Evolutionary conservation across 2,888 invertebrate species (phyloP).

Genomic region (Drosophila macrospina): DNA sequence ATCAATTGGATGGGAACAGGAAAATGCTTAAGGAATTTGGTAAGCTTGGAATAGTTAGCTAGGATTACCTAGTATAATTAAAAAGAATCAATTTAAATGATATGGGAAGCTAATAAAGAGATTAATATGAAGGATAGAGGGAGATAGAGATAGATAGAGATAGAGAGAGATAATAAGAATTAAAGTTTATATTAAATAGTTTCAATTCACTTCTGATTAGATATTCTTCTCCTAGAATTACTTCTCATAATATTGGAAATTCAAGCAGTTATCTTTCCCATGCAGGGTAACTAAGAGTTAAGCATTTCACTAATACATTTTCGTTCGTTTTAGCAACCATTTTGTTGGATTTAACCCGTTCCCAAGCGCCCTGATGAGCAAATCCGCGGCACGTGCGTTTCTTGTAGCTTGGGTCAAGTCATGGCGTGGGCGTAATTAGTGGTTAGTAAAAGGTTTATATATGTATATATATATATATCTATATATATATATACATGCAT

Average conservation of each 20-base stretch:
- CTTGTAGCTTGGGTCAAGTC: conserved; percentile 47
- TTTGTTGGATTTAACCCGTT: conserved; percentile 45
- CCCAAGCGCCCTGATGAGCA: conserved; percentile 15
- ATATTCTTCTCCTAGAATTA: no score
- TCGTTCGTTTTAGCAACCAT: conserved; percentile 34
- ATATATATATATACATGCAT: conserved; percentile 1
- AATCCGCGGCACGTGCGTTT: conserved; percentile 61
- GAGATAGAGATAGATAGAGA: no score
- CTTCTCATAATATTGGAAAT: no score
- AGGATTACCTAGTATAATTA: neutral
- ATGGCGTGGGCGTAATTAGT: conserved; percentile 61
- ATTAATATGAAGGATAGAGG: neutral
- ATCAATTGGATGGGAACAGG: no score
- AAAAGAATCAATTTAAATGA: neutral
- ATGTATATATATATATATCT: conserved; percentile 11
- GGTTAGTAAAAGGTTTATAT: conserved; percentile 34
- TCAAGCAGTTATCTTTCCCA: neutral
- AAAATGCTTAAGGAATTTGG: no score
- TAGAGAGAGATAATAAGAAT: no score
- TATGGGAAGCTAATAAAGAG: neutral
- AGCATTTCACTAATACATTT: neutral
- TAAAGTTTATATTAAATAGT: neutral
- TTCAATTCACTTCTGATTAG: no score
- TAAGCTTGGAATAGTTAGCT: no score
- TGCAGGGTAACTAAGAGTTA: conserved; percentile 18